Percentiles rank a stretch among this genome's conserved stretches.
phyloP scores from a whole-genome alignment of 2,797 vertebrate genomes.

The Tinamus major region DNA sequence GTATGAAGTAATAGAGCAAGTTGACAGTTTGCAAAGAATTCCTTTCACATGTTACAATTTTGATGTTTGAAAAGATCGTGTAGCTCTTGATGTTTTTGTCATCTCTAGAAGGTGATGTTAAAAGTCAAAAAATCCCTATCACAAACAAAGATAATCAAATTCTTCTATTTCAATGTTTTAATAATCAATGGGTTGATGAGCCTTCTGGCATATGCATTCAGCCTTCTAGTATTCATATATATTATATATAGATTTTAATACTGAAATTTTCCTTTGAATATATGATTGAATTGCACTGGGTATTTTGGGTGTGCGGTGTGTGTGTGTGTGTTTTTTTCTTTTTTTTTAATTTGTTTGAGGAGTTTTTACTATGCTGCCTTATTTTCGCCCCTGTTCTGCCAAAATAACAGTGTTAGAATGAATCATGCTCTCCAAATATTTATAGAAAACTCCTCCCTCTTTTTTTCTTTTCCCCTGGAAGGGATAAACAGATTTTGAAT shows the following conservation, averaged over 20 bases:
- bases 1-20: neutral
- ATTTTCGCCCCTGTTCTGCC: neutral
- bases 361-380: neutral
- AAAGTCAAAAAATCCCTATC: slow-evolving; percentile 23
- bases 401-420: neutral
- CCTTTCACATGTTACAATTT: neutral
- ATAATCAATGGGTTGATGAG: neutral
- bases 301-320: no score
- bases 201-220: neutral
- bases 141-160: neutral
- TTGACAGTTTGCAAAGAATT: neutral
- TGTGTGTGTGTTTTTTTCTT: no score
- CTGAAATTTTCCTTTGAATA: slow-evolving; percentile 23
- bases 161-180: neutral
- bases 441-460: neutral
- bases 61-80: neutral
- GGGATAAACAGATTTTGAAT: neutral
- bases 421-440: neutral
- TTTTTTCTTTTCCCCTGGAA: neutral
- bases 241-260: neutral
- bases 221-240: neutral
- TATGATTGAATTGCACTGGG: neutral
- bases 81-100: neutral
- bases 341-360: neutral
- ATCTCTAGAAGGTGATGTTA: neutral